Base-by-base conservation (phyloP, 2,797 vertebrate species). In the Pelochelys cantorii region DNA sequence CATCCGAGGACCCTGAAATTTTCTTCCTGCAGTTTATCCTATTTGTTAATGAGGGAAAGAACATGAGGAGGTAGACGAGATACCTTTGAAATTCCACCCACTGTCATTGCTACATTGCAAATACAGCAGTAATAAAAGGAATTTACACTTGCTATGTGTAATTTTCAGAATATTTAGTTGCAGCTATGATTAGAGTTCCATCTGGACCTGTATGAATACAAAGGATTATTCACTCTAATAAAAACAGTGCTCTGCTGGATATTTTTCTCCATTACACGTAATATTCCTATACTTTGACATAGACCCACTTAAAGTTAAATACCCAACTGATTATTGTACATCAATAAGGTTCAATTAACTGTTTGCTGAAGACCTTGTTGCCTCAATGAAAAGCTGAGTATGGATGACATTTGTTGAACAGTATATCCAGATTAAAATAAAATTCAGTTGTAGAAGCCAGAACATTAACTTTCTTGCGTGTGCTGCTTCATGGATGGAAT, bases 21-120 rank as follows among this genome's bases (percentile, higher is more conserved):
- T 57, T 27, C 6, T 80, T 89, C 31, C 79, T 79, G 34, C 57
- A 79, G 37, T 93, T 93, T 79, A 77, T 90, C 87, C 60, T 86
- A 11, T 31, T 85, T 87, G 52, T 79, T 93, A 87, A 42, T 81
- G 87, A 88, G 48, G 78, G 55, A 75, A 27, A 60, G 31, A 79
- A 52, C 7, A 10, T 20, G 79, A 53, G 48, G 56, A 83, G 42
- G 65, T 56, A 82, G 62, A 13, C 7, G 48, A 53, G 65, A 2
- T 3, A 23, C 23, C 27, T 81, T 55, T 65, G 82, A 83, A 82
- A 48, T 78, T 34, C 18, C 31, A 48, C 25, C 31, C 11, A 25
- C 31, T n/a, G 31, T 87, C 11, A 18, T 48, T 37, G 27, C 79
- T 83, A 27, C 5, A 1, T 37, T 60, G 31, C n/a, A 52, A 77